Base-by-base conservation (phyloP, 2,888 invertebrate genomes). In the Monochamus alternatus region DNA sequence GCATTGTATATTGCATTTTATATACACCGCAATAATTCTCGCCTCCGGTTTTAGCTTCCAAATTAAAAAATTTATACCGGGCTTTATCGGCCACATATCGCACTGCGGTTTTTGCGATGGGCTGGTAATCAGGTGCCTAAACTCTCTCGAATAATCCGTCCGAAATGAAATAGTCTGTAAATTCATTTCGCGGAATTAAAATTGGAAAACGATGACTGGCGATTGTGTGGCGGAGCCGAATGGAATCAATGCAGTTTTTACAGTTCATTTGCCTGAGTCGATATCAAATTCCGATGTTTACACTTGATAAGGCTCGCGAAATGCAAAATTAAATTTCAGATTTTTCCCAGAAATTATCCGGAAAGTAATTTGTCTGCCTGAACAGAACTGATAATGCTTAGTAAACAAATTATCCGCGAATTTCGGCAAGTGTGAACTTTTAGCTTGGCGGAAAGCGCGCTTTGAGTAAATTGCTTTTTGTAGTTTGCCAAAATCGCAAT, bases 201-300 rank as follows among this genome's bases (percentile, higher is more conserved):
- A 83, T 83, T 82, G 83, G 83, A 79, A 86, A 85, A 81, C 80
- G 84, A 85, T 85, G 86, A 85, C 84, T 83, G 75, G 83, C 82
- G 80, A 84, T 81, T 82, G 83, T 81, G 78, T 80, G 79, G 73
- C 81, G 76, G 77, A 79, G 79, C 67, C 68, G 82, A 82, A 83
- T 81, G 75, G 74, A 83, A 82, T 83, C 83, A 82, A 82, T 86
- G 86, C 86, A 86, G 82, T 86, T 86, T 85, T 86, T 83, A 83
- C 86, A 81, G 84, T 85, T 85, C 85, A 86, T 86, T 86, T 85
- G 80, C 67, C 78, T 65, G 65, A 82, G 80, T 84, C 84, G 83
- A 84, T 85, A 85, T 84, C 81, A 81, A 84, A 84, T 84, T 78
- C 82, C 83, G 82, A 84, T 86, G 84, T 86, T 86, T 85, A 86